phyloP scores from a whole-genome alignment of 1,140 invertebrate species.

The Acyrthosiphon pisum region DNA sequence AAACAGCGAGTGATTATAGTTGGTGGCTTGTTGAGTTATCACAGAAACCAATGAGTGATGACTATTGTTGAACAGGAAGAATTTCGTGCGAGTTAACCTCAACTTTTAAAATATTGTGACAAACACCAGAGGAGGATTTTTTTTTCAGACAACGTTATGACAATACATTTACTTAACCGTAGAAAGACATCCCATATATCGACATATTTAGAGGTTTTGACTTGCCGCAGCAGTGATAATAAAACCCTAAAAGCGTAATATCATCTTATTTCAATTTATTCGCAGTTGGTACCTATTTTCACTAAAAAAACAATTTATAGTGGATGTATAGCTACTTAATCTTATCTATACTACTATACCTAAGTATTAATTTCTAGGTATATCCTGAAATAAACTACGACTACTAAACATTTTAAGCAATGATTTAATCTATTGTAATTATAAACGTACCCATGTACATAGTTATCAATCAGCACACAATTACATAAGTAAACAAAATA shows the following conservation, averaged over 20 bases:
- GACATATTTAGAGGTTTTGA: neutral
- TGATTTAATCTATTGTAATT: neutral
- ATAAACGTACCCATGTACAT: neutral
- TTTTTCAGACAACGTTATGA: neutral
- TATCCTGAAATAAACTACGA: neutral
- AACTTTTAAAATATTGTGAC: neutral
- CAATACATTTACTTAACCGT: neutral
- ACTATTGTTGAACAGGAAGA: neutral
- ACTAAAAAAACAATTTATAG: neutral
- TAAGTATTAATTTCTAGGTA: neutral
- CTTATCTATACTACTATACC: neutral
- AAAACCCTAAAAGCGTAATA: neutral
- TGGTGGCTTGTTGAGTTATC: neutral
- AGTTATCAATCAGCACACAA: neutral
- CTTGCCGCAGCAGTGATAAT: neutral
- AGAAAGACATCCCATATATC: neutral
- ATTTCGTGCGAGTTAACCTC: neutral
- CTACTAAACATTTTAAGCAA: neutral
- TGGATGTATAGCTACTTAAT: neutral
- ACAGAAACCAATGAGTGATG: neutral
- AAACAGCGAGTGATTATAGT: neutral
- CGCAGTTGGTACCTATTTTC: no score
- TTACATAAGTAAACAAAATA: constrained; percentile 2
- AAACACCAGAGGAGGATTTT: neutral
- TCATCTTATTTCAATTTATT: neutral